phyloP scores from a whole-genome alignment of 2,797 vertebrate genomes.

The Diplodus sargus region DNA sequence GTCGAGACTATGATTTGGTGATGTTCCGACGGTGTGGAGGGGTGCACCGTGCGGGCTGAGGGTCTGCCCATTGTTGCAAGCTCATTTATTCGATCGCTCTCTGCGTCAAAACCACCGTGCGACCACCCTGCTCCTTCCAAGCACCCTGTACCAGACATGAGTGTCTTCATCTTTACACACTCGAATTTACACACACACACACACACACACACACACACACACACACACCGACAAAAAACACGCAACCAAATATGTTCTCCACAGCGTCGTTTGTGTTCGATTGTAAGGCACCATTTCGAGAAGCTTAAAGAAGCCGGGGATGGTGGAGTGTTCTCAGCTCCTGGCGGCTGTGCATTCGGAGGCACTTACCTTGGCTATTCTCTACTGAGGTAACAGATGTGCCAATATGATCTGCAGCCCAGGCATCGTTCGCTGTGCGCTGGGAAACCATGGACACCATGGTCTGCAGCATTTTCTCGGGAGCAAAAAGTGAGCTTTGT shows the following conservation, averaged over 20 bases:
- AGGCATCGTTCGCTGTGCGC: constrained; percentile 75
- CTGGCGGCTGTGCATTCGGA: background rate
- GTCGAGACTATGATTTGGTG: background rate
- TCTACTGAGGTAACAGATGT: constrained; percentile 72
- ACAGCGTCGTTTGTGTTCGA: background rate
- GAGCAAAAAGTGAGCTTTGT: constrained; percentile 63
- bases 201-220: no score
- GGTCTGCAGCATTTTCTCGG: constrained; percentile 79
- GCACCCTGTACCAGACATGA: background rate
- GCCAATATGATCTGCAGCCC: constrained; percentile 69
- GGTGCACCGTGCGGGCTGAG: constrained; percentile 13
- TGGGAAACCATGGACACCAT: constrained; percentile 79
- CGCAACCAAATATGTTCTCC: background rate
- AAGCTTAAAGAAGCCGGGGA: background rate
- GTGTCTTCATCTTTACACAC: background rate
- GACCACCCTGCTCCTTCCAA: constrained; percentile 17
- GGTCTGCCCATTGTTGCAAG: constrained; percentile 74
- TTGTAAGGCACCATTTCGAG: background rate
- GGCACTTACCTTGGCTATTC: constrained; percentile 80
- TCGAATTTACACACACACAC: background rate
- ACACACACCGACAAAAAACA: background rate
- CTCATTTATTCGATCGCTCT: constrained; percentile 61
- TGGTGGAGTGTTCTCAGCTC: background rate
- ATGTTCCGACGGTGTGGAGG: background rate
- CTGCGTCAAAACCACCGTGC: constrained; percentile 74